Conservation (phyloP, 2,113 vertebrate genomes). For the Oryzias woworae region DNA sequence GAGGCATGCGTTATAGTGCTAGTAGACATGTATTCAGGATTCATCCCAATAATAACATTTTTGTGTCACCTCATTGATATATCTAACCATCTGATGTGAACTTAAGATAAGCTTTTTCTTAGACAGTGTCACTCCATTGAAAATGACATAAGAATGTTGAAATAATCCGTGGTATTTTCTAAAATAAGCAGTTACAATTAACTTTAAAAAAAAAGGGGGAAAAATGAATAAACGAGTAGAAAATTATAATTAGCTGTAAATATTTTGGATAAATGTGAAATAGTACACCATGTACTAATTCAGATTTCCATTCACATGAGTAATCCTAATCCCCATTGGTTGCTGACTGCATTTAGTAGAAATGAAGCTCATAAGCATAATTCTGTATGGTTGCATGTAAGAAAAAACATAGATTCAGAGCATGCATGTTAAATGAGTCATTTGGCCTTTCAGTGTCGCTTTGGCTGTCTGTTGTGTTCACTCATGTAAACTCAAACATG, state of each 20-base stretch:
- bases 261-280: not conserved
- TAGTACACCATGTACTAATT: slow-evolving; percentile 10
- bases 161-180: too few species aligned
- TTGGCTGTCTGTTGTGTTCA: slow-evolving; percentile 39
- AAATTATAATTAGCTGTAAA: too few species aligned
- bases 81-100: too few species aligned
- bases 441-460: slow-evolving; percentile 36
- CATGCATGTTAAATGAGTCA: slow-evolving; percentile 37
- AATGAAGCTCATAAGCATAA: not conserved
- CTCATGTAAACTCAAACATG: slow-evolving; percentile 50
- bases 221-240: too few species aligned
- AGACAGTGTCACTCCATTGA: too few species aligned
- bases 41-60: too few species aligned
- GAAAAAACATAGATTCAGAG: slow-evolving; percentile 9
- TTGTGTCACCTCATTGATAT: too few species aligned
- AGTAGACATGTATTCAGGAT: too few species aligned
- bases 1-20: not conserved
- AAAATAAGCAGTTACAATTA: too few species aligned
- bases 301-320: slow-evolving; percentile 1
- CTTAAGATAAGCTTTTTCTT: too few species aligned
- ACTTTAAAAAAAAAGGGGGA: too few species aligned
- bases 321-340: not conserved
- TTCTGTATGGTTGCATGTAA: slow-evolving; percentile 4
- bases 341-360: slow-evolving; percentile 3
- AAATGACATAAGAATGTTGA: too few species aligned